Evolutionary conservation across 2,888 invertebrate genomes (phyloP), one percentile per base, ranked within the genome.

Genomic region (Metellina segmentata): DNA sequence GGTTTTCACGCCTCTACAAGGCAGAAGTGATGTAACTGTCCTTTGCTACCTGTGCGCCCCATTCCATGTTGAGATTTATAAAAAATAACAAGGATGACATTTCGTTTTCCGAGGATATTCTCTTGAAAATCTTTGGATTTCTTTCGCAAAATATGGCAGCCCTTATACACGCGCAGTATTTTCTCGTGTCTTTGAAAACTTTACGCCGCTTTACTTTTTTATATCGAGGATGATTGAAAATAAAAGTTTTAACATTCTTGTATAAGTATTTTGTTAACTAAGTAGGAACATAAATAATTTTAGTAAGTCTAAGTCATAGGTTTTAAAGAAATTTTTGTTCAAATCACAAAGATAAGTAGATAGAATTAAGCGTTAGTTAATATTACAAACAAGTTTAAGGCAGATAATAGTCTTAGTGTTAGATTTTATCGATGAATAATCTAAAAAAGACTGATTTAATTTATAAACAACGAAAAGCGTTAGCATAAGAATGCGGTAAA

Each of bases 1-100:
- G 74, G 74, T 88, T 88, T 88, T 88, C 81, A 81, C 74, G 70
- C 87, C 20, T 87, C 77, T 86, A 16, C 49, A 53, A 48, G 19
- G 19, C 72, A 74, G 81, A 88, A 81, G 74, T 81, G 74, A 81
- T 81, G 81, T 88, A 74, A 70, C 74, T 81, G 81, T 71, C 74
- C 72, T 81, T 74, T 81, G 88, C 81, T 81, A 88, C 88, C 88
- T 88, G 48, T 61, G 11, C 61, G 69, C 77, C 69, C 34, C 34
- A 53, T 75, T 74, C 75, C 48, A 61, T 88, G 51, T 72, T 16
- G 19, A 71, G 53, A 81, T 81, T 81, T 72, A 69, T 71, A 71
- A 53, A 53, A 53, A n/a, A 79, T 9, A 70, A 88, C 52, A 74
- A 61, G 74, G 81, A 74, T 75, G 88, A 88, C 81, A 75, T 75